Evolutionary conservation across 2,113 vertebrate species (phyloP).

Genomic region (Xenopus borealis): DNA sequence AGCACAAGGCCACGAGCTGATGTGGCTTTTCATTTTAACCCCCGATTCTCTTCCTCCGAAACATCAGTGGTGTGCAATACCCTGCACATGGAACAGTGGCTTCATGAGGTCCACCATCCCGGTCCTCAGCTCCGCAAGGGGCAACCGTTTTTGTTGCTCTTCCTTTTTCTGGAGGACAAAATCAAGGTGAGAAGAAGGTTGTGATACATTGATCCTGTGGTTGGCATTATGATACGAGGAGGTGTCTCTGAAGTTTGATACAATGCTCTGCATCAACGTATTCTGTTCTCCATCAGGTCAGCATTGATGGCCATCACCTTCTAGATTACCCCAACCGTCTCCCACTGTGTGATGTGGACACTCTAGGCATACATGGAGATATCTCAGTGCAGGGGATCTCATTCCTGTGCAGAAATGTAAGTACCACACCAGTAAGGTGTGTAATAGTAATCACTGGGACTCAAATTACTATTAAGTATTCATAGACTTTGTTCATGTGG

Average conservation of each 20-base stretch:
- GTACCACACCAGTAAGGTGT: background rate
- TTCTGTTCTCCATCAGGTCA: constrained; percentile 49
- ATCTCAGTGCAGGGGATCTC: constrained; percentile 48
- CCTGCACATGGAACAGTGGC: constrained; percentile 65
- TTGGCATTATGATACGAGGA: no score
- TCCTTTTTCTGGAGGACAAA: constrained; percentile 66
- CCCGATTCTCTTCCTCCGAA: constrained; percentile 64
- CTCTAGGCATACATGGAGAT: constrained; percentile 54
- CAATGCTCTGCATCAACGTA: no score
- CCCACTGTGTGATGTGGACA: constrained; percentile 53
- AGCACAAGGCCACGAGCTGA: constrained; percentile 73
- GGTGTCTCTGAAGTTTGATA: no score
- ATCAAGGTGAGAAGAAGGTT: constrained; percentile 68
- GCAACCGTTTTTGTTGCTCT: constrained; percentile 65
- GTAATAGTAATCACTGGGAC: no score
- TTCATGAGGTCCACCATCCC: constrained; percentile 67
- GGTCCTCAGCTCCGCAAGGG: constrained; percentile 61
- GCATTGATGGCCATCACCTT: constrained; percentile 52
- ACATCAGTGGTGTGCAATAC: constrained; percentile 74
- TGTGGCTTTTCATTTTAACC: constrained; percentile 81
- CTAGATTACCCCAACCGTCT: constrained; percentile 53
- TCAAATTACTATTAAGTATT: no score
- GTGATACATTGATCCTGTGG: no score
- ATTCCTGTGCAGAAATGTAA: constrained; percentile 56
- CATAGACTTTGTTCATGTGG: no score